Percentiles rank a stretch among this genome's conserved stretches.
Conservation (phyloP, 2,888 invertebrate species). For the Pardosa pseudoannulata region DNA sequence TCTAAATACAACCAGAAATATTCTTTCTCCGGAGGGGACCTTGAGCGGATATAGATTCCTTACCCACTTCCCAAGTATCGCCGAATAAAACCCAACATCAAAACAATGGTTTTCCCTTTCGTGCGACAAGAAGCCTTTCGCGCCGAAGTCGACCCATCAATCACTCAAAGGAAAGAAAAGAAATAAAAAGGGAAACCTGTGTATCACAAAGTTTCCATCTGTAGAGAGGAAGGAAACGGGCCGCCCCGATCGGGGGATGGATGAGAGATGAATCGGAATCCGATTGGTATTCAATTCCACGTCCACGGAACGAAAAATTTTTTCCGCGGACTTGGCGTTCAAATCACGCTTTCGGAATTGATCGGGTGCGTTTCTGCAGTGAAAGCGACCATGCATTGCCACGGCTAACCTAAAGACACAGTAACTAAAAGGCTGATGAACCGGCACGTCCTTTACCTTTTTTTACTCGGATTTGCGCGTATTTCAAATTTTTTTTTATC, state of each 20-base stretch:
- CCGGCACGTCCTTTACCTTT: too few relatives aligned
- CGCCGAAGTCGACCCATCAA: neutral
- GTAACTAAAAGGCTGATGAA: neutral
- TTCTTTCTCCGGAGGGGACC: too few relatives aligned
- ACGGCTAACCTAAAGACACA: neutral
- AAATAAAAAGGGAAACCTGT: too few relatives aligned
- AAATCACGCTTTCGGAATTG: neutral
- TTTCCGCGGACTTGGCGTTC: neutral
- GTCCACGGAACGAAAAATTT: constrained; percentile 8
- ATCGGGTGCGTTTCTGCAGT: neutral
- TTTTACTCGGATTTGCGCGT: too few relatives aligned
- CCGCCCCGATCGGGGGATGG: neutral
- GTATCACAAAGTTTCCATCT: neutral
- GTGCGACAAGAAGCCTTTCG: too few relatives aligned
- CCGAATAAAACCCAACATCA: too few relatives aligned
- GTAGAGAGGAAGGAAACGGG: neutral
- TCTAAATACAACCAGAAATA: too few relatives aligned
- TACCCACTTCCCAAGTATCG: too few relatives aligned
- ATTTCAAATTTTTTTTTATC: too few relatives aligned
- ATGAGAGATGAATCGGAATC: constrained; percentile 4
- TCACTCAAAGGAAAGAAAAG: too few relatives aligned
- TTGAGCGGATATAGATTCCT: too few relatives aligned
- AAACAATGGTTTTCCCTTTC: too few relatives aligned
- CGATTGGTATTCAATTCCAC: constrained; percentile 17
- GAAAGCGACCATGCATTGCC: neutral